Conservation (phyloP, 1,140 invertebrate genomes). For the Drosophila teissieri region DNA sequence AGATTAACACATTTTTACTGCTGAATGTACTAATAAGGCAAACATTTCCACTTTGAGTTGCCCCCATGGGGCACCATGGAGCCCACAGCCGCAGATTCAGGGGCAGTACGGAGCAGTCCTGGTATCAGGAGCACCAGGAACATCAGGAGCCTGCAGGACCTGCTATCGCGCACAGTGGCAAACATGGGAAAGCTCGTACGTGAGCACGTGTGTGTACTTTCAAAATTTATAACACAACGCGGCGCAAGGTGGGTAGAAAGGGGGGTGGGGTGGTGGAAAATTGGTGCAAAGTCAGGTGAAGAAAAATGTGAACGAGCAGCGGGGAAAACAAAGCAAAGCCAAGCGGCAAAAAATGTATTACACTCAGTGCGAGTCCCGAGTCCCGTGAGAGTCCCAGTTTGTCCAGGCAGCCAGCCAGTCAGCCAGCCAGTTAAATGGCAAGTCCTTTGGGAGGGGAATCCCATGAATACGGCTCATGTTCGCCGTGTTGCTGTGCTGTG, state of each 20-base stretch:
- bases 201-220: conserved; percentile 65
- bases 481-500: conserved; percentile 17
- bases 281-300: conserved; percentile 51
- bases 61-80: conserved; percentile 54
- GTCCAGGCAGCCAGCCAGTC: conserved; percentile 14
- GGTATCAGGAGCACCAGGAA: conserved; percentile 1
- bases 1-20: conserved; percentile 83
- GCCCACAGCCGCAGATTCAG: conserved; percentile 28
- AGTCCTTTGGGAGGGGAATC: conserved; percentile 42
- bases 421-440: conserved; percentile 70
- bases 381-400: conserved; percentile 12
- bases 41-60: conserved; percentile 81
- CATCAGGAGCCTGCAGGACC: conserved; percentile 17
- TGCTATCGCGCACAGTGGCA: conserved; percentile 52
- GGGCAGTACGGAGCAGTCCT: background rate
- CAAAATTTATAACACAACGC: conserved; percentile 70
- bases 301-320: conserved; percentile 68
- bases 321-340: conserved; percentile 60
- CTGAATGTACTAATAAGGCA: conserved; percentile 83
- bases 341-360: conserved; percentile 52
- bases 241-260: background rate
- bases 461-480: conserved; percentile 26
- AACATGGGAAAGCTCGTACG: conserved; percentile 30
- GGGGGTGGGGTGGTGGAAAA: background rate
- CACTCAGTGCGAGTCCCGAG: conserved; percentile 46